These are phyloP conservation scores for Thryonomys swinderianus DNA, from an alignment of 2,113 vertebrate species.

Conservation along the genomic window DNA sequence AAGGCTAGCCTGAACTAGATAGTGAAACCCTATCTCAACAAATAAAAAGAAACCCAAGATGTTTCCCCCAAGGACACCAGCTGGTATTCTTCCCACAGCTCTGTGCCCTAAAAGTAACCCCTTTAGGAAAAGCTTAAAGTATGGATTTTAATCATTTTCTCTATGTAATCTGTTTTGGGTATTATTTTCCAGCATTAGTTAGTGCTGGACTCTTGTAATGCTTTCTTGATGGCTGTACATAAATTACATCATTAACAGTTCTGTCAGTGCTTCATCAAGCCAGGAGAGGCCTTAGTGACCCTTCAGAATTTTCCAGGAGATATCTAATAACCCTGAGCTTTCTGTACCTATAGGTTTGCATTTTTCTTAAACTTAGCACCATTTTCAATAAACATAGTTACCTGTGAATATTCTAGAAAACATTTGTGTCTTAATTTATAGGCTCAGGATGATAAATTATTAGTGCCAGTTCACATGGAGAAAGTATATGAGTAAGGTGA, in stretches of 20 bases:
- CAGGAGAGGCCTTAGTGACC: neutral
- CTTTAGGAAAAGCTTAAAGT: conserved; percentile 22
- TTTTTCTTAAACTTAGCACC: conserved; percentile 34
- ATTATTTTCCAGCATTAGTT: neutral
- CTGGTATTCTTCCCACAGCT: conserved; percentile 9
- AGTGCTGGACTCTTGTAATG: conserved; percentile 7
- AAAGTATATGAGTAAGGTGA: neutral
- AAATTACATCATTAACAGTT: conserved; percentile 15
- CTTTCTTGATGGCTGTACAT: neutral
- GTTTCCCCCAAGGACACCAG: neutral
- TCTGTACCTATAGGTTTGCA: neutral
- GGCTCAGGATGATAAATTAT: conserved; percentile 21
- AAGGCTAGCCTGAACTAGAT: neutral
- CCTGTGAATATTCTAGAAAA: neutral
- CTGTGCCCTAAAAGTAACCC: neutral
- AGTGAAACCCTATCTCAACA: neutral
- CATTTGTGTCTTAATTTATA: neutral
- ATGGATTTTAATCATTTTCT: neutral
- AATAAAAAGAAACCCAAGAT: neutral
- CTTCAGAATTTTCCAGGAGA: neutral
- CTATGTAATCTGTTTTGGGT: neutral
- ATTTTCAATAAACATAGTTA: conserved; percentile 39
- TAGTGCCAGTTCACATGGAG: neutral
- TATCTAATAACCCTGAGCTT: neutral
- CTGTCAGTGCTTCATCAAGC: conserved; percentile 43